Evolutionary conservation across 2,888 invertebrate species (phyloP).

Genomic region (Meloe dianella): DNA sequence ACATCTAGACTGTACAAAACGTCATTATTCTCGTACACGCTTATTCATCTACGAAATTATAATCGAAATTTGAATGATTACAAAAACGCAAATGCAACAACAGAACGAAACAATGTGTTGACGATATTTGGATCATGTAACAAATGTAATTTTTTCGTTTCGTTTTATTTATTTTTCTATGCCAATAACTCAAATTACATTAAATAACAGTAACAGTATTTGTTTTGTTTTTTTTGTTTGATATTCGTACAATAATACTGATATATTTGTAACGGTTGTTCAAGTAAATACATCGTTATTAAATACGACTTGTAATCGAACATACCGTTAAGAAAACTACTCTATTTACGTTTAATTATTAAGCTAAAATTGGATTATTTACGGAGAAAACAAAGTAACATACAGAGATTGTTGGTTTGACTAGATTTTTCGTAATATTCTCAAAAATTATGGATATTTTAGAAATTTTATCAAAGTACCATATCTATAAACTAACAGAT

Average conservation of each 20-base stretch:
- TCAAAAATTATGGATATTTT: background rate
- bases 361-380: background rate
- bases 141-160: too few species aligned
- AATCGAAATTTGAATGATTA: too few species aligned
- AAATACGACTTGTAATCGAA: background rate
- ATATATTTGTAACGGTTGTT: background rate
- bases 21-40: too few species aligned
- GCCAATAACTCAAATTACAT: background rate
- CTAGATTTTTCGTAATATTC: background rate
- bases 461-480: constrained; percentile 3
- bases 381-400: too few species aligned
- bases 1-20: background rate
- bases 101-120: too few species aligned
- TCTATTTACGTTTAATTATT: constrained; percentile 1
- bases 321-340: background rate
- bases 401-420: background rate
- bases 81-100: too few species aligned
- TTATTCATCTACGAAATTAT: too few species aligned
- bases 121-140: too few species aligned
- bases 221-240: background rate
- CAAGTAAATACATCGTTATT: too few species aligned
- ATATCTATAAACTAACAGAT: background rate
- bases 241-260: background rate
- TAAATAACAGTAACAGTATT: background rate
- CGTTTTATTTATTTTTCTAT: background rate